phyloP scores from a whole-genome alignment of 2,797 vertebrate genomes.

The Netta rufina region DNA sequence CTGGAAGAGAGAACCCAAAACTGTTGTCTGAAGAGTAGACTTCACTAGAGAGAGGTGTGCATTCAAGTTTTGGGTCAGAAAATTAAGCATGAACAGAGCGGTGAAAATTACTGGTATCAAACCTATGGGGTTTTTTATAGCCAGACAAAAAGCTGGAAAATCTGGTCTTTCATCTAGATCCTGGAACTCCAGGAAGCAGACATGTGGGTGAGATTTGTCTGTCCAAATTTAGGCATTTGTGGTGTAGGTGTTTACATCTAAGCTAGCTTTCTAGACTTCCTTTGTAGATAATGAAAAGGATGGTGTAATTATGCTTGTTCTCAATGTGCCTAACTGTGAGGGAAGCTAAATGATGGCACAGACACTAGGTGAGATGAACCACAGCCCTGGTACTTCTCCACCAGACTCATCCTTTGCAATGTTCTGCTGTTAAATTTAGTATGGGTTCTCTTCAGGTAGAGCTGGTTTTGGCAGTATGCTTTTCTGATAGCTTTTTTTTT shows the following conservation, averaged over 20 bases:
- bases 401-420: not conserved
- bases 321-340: not conserved
- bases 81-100: not conserved
- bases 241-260: not conserved
- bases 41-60: not conserved
- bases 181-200: slow-evolving; percentile 6
- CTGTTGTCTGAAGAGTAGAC: not conserved
- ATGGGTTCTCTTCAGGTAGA: not conserved
- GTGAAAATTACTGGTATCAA: not conserved
- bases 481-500: not conserved
- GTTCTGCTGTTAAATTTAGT: not conserved
- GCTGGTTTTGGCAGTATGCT: not conserved
- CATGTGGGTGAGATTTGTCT: not conserved
- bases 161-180: not conserved
- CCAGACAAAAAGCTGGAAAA: not conserved
- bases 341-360: not conserved
- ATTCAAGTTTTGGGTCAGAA: not conserved
- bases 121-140: not conserved
- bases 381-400: not conserved
- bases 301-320: not conserved
- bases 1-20: not conserved
- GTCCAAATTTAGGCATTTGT: slow-evolving; percentile 35
- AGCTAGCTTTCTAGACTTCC: slow-evolving; percentile 2
- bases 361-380: not conserved
- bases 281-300: not conserved